phyloP scores from a whole-genome alignment of 2,113 vertebrate species.

The Scomber japonicus region DNA sequence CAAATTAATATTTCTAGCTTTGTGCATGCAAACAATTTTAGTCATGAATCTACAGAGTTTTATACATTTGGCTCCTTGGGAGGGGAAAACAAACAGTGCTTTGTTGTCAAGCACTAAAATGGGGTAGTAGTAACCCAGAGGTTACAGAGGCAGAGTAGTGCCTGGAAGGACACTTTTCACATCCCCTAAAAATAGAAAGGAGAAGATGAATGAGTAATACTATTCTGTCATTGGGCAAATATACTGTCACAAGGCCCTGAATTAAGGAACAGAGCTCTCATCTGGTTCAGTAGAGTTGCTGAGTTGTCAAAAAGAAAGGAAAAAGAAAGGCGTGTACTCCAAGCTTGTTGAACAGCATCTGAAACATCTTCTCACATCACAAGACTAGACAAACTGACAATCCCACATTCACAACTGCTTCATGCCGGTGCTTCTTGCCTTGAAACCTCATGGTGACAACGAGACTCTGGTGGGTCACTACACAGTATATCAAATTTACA shows the following conservation, averaged over 20 bases:
- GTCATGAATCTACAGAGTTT: no score
- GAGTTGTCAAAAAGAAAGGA: not conserved
- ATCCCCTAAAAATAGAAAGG: conserved; percentile 9
- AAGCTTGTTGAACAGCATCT: not conserved
- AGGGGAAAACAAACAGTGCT: no score
- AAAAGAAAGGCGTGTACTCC: not conserved
- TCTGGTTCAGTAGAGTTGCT: not conserved
- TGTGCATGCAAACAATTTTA: no score
- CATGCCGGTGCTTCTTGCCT: no score
- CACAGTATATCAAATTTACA: no score
- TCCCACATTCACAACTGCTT: not conserved
- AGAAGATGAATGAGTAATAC: not conserved
- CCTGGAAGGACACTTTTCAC: conserved; percentile 7
- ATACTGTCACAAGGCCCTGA: not conserved
- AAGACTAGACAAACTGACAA: not conserved
- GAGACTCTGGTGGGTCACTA: no score
- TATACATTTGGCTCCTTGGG: no score
- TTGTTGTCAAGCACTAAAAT: not conserved
- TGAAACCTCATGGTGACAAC: no score
- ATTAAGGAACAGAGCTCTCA: not conserved
- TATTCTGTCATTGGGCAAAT: conserved; percentile 14
- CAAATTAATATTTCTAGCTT: no score
- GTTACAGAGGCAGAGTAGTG: not conserved
- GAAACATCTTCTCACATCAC: not conserved
- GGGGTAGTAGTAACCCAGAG: not conserved